These are phyloP conservation scores for Drosophila paramelanica DNA, from an alignment of 2,888 invertebrate species.

Conservation along the genomic window DNA sequence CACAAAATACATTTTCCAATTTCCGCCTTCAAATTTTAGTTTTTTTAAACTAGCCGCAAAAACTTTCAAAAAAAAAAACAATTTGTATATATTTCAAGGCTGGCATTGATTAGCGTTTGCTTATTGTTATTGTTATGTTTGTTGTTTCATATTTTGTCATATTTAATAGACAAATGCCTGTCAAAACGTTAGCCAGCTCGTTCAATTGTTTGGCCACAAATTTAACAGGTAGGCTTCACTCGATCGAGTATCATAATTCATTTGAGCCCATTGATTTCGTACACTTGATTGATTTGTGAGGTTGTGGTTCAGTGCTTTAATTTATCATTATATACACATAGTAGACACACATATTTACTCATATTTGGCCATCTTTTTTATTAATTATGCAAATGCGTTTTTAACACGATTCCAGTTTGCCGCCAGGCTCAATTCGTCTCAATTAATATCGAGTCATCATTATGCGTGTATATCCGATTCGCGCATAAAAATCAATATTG, in stretches of 20 bases:
- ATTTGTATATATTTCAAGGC: slow-evolving; percentile 48
- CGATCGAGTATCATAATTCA: background rate
- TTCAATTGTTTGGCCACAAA: slow-evolving; percentile 6
- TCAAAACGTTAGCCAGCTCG: slow-evolving; percentile 59
- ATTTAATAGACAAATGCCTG: slow-evolving; percentile 51
- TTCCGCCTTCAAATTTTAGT: slow-evolving; percentile 27
- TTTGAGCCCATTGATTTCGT: slow-evolving; percentile 13
- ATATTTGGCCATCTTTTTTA: slow-evolving; percentile 18
- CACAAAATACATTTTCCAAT: slow-evolving; percentile 32
- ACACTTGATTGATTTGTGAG: slow-evolving; percentile 49
- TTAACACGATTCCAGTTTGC: slow-evolving; percentile 18
- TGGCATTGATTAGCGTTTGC: slow-evolving; percentile 59
- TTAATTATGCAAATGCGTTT: slow-evolving; percentile 56
- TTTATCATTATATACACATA: background rate
- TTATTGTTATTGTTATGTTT: slow-evolving; percentile 43
- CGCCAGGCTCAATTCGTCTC: slow-evolving; percentile 10
- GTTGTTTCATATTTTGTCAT: slow-evolving; percentile 62
- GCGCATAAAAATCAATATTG: slow-evolving; percentile 63
- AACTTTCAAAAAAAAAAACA: slow-evolving; percentile 39
- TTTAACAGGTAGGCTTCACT: slow-evolving; percentile 38
- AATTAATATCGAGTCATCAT: slow-evolving; percentile 41
- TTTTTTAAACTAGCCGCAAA: slow-evolving; percentile 16
- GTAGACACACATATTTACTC: background rate
- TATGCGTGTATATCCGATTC: slow-evolving; percentile 20
- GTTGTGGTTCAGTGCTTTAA: slow-evolving; percentile 7